Percentiles rank a stretch among this genome's conserved stretches.
Evolutionary conservation across 64 coral and sea anemone species (phyloP).

Genomic region (Stichodactyla helianthus): DNA sequence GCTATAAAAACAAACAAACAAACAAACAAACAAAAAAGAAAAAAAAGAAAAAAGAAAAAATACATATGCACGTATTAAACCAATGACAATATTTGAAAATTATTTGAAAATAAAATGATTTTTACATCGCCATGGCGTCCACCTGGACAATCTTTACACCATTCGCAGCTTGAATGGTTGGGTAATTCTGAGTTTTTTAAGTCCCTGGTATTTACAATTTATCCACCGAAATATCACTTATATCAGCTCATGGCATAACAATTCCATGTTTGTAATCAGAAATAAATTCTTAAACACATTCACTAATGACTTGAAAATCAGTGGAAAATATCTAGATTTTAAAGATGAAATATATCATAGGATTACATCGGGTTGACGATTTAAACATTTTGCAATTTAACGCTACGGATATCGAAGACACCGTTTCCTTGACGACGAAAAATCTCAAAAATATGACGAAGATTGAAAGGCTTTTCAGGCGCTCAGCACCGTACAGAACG

Average conservation of each 20-base stretch:
- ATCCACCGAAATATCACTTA: too few relatives aligned
- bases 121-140: too few relatives aligned
- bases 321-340: background rate
- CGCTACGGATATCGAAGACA: background rate
- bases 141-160: too few relatives aligned
- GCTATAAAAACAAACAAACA: background rate
- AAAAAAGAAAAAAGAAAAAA: background rate
- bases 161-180: too few relatives aligned
- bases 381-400: background rate
- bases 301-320: background rate
- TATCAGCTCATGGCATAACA: too few relatives aligned
- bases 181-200: too few relatives aligned
- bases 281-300: background rate
- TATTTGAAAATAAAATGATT: too few relatives aligned
- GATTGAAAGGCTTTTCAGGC: background rate
- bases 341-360: background rate
- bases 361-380: background rate
- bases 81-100: too few relatives aligned
- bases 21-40: background rate
- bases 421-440: background rate
- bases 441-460: constrained; percentile 4
- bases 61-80: background rate
- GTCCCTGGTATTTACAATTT: too few relatives aligned
- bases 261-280: too few relatives aligned
- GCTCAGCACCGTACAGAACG: background rate